A percentile compares a stretch with the other conserved stretches of the same genome.
These are phyloP conservation scores for Patella vulgata DNA, from an alignment of 1,140 invertebrate genomes.

Conservation along the genomic window DNA sequence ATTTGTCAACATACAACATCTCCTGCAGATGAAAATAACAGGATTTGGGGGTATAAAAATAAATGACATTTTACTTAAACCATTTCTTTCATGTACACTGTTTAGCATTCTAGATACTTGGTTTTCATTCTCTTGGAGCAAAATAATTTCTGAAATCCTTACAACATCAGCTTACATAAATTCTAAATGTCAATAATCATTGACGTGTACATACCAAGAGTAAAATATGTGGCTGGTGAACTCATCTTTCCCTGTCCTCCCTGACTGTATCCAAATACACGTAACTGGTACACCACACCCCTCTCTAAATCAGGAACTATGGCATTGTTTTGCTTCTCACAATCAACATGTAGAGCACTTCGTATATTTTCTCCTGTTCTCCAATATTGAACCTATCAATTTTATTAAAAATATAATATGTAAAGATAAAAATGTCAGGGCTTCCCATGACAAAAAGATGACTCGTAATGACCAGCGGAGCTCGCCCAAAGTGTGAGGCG, in stretches of 20 bases:
- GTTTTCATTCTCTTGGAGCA: too few species aligned
- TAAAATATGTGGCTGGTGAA: conserved; percentile 73
- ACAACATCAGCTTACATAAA: too few species aligned
- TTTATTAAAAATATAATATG: conserved; percentile 2
- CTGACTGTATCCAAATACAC: conserved; percentile 91
- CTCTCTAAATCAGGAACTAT: conserved; percentile 82
- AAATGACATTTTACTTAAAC: too few species aligned
- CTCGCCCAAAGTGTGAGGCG: too few species aligned
- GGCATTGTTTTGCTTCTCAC: conserved; percentile 79
- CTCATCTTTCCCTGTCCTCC: conserved; percentile 97
- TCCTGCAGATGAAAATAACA: too few species aligned
- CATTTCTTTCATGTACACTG: too few species aligned
- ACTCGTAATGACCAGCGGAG: too few species aligned
- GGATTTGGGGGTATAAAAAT: too few species aligned
- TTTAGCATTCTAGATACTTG: too few species aligned
- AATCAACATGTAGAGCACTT: conserved; percentile 54
- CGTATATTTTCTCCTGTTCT: conserved; percentile 46
- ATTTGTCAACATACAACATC: too few species aligned
- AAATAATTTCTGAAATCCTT: too few species aligned
- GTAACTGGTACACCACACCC: conserved; percentile 81
- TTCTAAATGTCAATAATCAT: too few species aligned
- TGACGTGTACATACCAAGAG: conserved; percentile 35
- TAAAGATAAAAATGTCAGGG: not conserved
- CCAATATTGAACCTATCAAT: conserved; percentile 60
- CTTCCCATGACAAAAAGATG: not conserved